Evolutionary conservation across 2,888 invertebrate genomes (phyloP).

Genomic region (Troides oblongomaculatus): DNA sequence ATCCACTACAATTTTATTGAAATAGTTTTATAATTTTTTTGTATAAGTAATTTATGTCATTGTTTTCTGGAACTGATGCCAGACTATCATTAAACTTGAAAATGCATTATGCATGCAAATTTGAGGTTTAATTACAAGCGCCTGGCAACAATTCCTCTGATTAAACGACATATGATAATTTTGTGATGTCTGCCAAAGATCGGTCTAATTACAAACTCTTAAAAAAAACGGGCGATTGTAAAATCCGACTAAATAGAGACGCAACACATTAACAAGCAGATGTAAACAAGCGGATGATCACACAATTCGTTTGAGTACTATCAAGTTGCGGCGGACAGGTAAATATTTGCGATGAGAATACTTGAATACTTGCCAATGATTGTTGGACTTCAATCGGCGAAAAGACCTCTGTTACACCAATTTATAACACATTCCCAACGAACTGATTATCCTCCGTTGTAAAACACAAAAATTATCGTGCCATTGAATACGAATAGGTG

Average conservation of each 20-base stretch:
- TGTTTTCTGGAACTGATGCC: background rate
- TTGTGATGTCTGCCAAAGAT: conserved; percentile 61
- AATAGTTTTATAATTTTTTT: background rate
- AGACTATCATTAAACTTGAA: background rate
- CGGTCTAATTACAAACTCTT: conserved; percentile 56
- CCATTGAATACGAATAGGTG: background rate
- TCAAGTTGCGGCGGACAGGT: conserved; percentile 64
- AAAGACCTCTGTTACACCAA: conserved; percentile 61
- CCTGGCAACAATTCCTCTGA: conserved; percentile 40
- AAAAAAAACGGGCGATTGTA: conserved; percentile 47
- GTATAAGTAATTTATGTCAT: background rate
- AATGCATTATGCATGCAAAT: conserved; percentile 12
- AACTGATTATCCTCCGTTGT: conserved; percentile 50
- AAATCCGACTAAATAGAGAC: conserved; percentile 53
- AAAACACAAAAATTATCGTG: conserved; percentile 35
- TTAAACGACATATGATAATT: conserved; percentile 44
- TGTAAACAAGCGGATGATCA: conserved; percentile 38
- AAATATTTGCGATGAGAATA: conserved; percentile 70
- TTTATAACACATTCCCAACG: conserved; percentile 59
- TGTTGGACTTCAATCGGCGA: conserved; percentile 68
- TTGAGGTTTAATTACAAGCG: conserved; percentile 36
- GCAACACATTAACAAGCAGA: conserved; percentile 42
- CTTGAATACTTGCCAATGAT: conserved; percentile 72
- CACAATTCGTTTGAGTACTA: conserved; percentile 51
- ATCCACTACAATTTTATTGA: background rate